phyloP scores from a whole-genome alignment of 37 sponge, comb jelly and placozoan species.

The Axinella damicornis region DNA sequence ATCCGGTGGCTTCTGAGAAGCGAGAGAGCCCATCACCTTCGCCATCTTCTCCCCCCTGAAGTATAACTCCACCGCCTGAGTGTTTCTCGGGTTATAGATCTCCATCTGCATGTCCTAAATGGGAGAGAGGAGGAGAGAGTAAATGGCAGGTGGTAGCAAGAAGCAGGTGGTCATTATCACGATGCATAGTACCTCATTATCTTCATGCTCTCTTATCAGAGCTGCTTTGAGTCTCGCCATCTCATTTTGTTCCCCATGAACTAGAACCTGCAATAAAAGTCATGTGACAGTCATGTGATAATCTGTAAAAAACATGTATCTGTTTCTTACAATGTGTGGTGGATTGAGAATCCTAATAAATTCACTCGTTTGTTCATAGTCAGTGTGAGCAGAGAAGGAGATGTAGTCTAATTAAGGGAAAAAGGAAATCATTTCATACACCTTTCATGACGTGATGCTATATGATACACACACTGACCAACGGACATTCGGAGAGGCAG shows the following conservation, averaged over 20 bases:
- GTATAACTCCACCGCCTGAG: slow-evolving; percentile 92
- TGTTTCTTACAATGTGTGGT: slow-evolving; percentile 83
- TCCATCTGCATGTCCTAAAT: slow-evolving; percentile 58
- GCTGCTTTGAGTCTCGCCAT: slow-evolving; percentile 90
- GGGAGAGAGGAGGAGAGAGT: no score
- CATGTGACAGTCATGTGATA: slow-evolving; percentile 14
- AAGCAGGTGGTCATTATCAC: no score
- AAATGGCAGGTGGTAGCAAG: background rate
- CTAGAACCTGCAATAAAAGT: slow-evolving; percentile 77
- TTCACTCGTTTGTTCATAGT: slow-evolving; percentile 94
- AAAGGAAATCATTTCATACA: background rate
- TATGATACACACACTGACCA: slow-evolving; percentile 62
- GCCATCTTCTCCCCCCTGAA: slow-evolving; percentile 99
- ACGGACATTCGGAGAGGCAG: slow-evolving; percentile 91
- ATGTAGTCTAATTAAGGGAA: slow-evolving; percentile 80
- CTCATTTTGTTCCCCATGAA: slow-evolving; percentile 97
- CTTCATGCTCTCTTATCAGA: slow-evolving; percentile 89
- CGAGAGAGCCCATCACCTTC: slow-evolving; percentile 95
- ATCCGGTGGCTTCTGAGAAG: slow-evolving; percentile 63
- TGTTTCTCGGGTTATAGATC: slow-evolving; percentile 92
- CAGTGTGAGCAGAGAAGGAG: slow-evolving; percentile 97
- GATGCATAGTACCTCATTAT: slow-evolving; percentile 49
- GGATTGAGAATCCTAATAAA: slow-evolving; percentile 91
- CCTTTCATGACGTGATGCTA: no score
- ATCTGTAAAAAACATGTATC: no score